These are phyloP conservation scores for Oncorhynchus gorbuscha DNA, from an alignment of 2,113 vertebrate genomes.

Conservation along the genomic window DNA sequence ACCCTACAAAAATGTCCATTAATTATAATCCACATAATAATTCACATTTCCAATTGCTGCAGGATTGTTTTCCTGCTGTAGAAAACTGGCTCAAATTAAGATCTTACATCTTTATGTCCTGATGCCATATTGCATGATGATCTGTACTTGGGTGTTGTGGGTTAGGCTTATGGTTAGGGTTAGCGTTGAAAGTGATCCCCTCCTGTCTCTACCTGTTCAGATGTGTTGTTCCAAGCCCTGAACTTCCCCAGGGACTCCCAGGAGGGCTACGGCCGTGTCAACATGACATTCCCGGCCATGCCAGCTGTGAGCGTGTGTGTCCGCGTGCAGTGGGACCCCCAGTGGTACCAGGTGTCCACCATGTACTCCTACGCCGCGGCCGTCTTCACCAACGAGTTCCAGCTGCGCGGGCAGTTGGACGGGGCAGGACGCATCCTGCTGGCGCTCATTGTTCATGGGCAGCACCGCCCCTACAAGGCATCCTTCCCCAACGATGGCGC, in stretches of 20 bases:
- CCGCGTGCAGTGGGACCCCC: conserved; percentile 82
- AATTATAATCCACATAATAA: no score
- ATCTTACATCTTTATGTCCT: not conserved
- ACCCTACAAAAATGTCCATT: no score
- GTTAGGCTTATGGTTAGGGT: no score
- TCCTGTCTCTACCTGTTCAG: conserved; percentile 30
- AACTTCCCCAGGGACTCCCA: conserved; percentile 76
- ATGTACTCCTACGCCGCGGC: conserved; percentile 84
- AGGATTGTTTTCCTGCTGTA: no score
- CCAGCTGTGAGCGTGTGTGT: conserved; percentile 77
- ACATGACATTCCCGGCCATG: conserved; percentile 71
- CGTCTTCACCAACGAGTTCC: conserved; percentile 81
- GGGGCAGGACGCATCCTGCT: conserved; percentile 70
- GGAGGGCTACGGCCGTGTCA: conserved; percentile 76
- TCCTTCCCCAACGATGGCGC: conserved; percentile 73
- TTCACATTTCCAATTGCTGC: no score
- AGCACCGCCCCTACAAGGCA: conserved; percentile 80
- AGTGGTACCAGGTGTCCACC: conserved; percentile 69
- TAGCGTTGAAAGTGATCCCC: not conserved
- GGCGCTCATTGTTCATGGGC: conserved; percentile 82
- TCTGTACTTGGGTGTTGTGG: not conserved
- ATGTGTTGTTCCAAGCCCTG: conserved; percentile 60
- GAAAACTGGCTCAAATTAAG: no score
- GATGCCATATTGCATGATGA: not conserved
- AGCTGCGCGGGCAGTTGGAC: conserved; percentile 78